A percentile compares a stretch with the other conserved stretches of the same genome.
phyloP scores from a whole-genome alignment of 2,888 invertebrate species.

The Penaeus monodon region DNA sequence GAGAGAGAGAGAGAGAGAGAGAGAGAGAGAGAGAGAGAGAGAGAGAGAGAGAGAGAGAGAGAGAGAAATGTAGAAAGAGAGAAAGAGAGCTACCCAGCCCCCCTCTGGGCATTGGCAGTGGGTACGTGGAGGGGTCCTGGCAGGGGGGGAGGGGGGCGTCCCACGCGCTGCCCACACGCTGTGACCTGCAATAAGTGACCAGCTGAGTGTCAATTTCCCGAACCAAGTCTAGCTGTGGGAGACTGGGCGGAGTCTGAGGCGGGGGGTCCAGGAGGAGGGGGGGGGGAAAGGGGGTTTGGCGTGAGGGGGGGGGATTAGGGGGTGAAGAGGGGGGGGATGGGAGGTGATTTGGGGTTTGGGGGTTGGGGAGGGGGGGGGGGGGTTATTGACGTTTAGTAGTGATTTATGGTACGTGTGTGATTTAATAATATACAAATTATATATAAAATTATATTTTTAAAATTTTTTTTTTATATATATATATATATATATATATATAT shows the following conservation, averaged over 20 bases:
- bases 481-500: too few species aligned
- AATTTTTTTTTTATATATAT: too few species aligned
- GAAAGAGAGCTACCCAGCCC: not conserved
- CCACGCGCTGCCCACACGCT: not conserved
- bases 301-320: not conserved
- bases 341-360: not conserved
- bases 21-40: too few species aligned
- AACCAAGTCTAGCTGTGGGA: conserved; percentile 16
- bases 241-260: conserved; percentile 1
- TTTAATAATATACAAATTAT: too few species aligned
- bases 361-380: not conserved
- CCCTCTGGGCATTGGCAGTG: too few species aligned
- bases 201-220: conserved; percentile 18
- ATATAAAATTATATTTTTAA: too few species aligned
- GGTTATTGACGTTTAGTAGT: too few species aligned
- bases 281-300: not conserved
- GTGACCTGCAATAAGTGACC: conserved; percentile 25
- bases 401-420: too few species aligned
- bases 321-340: not conserved
- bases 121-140: not conserved
- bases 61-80: not conserved
- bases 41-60: not conserved
- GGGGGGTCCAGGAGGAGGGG: not conserved
- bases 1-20: too few species aligned
- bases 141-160: not conserved